phyloP scores from a whole-genome alignment of 2,888 invertebrate genomes.

The Biston stratarius region DNA sequence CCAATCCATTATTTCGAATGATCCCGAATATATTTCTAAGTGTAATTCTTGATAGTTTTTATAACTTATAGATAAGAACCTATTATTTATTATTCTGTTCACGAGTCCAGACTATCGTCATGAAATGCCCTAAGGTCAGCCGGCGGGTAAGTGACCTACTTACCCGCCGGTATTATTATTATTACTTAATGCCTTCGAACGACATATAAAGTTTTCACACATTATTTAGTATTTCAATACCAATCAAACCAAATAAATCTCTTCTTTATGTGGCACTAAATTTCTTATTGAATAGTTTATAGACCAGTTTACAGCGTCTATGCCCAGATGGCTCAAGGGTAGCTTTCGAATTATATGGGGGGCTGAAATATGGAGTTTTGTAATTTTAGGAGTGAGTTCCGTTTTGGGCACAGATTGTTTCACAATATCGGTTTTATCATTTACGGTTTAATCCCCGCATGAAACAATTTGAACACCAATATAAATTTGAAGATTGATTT shows the following conservation, averaged over 20 bases:
- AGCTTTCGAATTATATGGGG: slow-evolving; percentile 10
- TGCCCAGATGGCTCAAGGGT: slow-evolving; percentile 11
- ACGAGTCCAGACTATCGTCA: slow-evolving; percentile 15
- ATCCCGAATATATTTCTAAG: slow-evolving; percentile 7
- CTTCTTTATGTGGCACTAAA: slow-evolving; percentile 13
- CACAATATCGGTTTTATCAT: slow-evolving; percentile 54
- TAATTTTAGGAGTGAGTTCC: slow-evolving; percentile 17
- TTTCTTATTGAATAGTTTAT: slow-evolving; percentile 25
- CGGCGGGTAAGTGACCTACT: slow-evolving; percentile 11
- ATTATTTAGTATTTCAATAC: slow-evolving; percentile 1
- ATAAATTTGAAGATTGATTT: background rate
- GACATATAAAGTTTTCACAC: slow-evolving; percentile 12
- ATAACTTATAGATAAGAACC: background rate
- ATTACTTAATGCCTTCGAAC: slow-evolving; percentile 20
- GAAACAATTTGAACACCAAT: slow-evolving; percentile 48
- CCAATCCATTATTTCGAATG: slow-evolving; percentile 10
- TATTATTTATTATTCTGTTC: slow-evolving; percentile 21
- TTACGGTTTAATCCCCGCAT: slow-evolving; percentile 56
- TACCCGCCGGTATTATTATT: no score
- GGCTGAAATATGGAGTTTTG: slow-evolving; percentile 19
- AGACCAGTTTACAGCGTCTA: slow-evolving; percentile 9
- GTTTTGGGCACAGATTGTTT: slow-evolving; percentile 52
- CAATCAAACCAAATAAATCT: slow-evolving; percentile 20
- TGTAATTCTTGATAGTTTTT: background rate
- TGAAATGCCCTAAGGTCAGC: slow-evolving; percentile 7